Evolutionary conservation across 1,140 invertebrate species (phyloP).

Genomic region (Halictus rubicundus): DNA sequence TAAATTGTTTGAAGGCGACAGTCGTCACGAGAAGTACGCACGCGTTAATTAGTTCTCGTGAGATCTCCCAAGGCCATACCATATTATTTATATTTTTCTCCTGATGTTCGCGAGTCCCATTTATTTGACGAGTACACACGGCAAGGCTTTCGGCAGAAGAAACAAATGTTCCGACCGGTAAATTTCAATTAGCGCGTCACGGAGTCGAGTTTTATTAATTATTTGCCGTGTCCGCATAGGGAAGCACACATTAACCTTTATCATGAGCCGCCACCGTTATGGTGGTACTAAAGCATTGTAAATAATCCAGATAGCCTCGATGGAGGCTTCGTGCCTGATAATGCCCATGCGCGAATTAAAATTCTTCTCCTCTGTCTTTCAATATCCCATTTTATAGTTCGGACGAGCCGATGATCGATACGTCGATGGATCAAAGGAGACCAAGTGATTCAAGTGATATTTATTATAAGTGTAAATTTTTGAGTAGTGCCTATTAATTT

Average conservation of each 20-base stretch:
- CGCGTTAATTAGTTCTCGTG: neutral
- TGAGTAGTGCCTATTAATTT: too few species aligned
- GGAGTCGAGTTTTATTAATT: constrained; percentile 9
- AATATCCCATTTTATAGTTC: too few species aligned
- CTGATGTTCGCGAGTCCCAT: too few species aligned
- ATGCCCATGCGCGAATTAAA: neutral
- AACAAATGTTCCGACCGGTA: neutral
- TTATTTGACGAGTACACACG: neutral
- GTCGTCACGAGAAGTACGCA: neutral
- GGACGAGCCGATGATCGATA: too few species aligned
- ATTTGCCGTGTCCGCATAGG: neutral
- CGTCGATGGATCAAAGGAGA: too few species aligned
- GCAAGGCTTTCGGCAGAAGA: neutral
- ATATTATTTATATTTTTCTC: too few species aligned
- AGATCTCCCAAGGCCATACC: too few species aligned
- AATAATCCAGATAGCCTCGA: constrained; percentile 28
- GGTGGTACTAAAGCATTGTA: constrained; percentile 5
- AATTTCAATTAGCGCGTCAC: constrained; percentile 13
- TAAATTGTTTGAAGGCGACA: too few species aligned
- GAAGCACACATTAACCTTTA: constrained; percentile 2
- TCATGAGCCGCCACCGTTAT: neutral
- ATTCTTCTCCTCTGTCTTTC: neutral
- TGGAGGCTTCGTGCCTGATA: neutral
- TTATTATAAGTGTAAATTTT: too few species aligned
- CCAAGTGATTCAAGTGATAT: too few species aligned